phyloP scores from a whole-genome alignment of 2,113 vertebrate species.

The Carollia perspicillata region DNA sequence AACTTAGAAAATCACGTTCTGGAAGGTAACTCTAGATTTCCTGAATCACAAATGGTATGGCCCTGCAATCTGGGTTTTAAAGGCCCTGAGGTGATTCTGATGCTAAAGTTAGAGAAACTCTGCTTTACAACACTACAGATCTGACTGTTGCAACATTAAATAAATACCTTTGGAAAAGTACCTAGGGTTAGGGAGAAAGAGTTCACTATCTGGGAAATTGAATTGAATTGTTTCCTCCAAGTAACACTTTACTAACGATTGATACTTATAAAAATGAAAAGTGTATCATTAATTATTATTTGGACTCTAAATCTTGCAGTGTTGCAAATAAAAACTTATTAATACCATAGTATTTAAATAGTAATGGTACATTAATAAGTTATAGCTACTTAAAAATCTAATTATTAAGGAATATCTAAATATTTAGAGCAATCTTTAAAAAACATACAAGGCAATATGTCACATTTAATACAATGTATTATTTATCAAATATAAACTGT shows the following conservation, averaged over 20 bases:
- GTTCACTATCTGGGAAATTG: neutral
- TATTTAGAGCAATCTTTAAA: conserved; percentile 24
- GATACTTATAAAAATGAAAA: neutral
- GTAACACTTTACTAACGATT: neutral
- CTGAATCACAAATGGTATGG: neutral
- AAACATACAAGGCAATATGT: neutral
- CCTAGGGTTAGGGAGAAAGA: neutral
- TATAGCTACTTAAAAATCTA: neutral
- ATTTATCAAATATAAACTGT: conserved; percentile 41
- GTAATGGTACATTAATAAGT: conserved; percentile 2
- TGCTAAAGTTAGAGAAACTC: neutral
- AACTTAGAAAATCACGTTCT: neutral
- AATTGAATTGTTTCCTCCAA: neutral
- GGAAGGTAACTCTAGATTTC: neutral
- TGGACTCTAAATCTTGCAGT: neutral
- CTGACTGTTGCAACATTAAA: neutral
- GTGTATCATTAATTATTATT: conserved; percentile 8
- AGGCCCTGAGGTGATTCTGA: neutral
- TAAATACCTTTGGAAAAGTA: neutral
- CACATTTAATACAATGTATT: neutral
- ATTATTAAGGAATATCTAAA: conserved; percentile 42
- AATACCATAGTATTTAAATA: neutral
- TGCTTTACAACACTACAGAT: neutral
- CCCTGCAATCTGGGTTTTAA: neutral
- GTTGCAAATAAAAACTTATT: neutral